Evolutionary conservation across 2,888 invertebrate genomes (phyloP), one percentile per base, ranked within the genome.

Genomic region (Melinaea menophilus): DNA sequence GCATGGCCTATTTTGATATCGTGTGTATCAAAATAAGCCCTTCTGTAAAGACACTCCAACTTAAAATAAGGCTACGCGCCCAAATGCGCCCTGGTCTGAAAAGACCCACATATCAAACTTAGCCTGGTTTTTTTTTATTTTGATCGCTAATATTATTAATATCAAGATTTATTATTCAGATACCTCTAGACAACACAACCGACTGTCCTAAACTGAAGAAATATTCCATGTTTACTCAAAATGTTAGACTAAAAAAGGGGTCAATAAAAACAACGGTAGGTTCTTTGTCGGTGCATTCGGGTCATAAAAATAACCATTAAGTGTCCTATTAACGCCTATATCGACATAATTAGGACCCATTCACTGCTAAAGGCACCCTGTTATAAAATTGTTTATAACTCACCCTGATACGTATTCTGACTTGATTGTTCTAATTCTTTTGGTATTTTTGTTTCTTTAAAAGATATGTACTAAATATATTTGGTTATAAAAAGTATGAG

Each of bases 311-410:
- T 78, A 75, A 70, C 88, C 81, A 88, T 89, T 87, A 89, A 82
- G 81, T 84, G 82, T 82, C 85, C 82, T 88, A 90, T 90, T 90
- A 90, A 88, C 90, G 89, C 90, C 90, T 89, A 82, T 89, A 89
- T 87, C 86, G 87, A 86, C 89, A 89, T 87, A 87, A 90, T 90
- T 90, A 90, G 88, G 85, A 84, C 76, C 84, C 81, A 88, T 87
- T 82, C 83, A 77, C 81, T 80, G 74, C 75, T 75, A 80, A 83
- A 79, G 78, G 62, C 73, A 74, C 66, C 71, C 76, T 79, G 78
- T 83, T 85, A 77, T 84, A 80, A 85, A 82, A 85, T 86, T 84
- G 85, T 85, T 86, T 86, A 79, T 82, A 75, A 81, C 82, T 22
- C 51, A 31, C 7, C 9, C 51, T 51, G 22, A 51, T 51, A 48